A percentile compares a stretch with the other conserved stretches of the same genome.
phyloP scores from a whole-genome alignment of 2,113 vertebrate species.

The Dolichotis patagonum region DNA sequence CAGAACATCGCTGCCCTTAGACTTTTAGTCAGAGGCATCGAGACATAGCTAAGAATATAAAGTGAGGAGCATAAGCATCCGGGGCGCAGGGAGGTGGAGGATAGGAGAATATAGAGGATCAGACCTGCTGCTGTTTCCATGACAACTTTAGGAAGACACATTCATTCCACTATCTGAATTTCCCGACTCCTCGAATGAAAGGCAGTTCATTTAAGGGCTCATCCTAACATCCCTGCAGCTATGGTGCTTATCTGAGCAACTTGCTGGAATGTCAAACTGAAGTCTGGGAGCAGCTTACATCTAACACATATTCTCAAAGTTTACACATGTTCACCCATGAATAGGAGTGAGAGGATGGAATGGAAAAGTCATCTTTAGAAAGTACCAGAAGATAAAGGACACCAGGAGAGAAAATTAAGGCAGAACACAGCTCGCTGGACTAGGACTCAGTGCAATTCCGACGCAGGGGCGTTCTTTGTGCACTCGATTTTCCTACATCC shows the following conservation, averaged over 20 bases:
- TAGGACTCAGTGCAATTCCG: neutral
- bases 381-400: neutral
- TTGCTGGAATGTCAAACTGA: constrained; percentile 15
- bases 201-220: neutral
- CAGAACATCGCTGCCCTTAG: neutral
- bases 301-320: neutral
- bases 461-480: neutral
- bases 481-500: neutral
- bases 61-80: neutral
- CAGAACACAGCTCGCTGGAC: neutral
- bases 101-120: neutral
- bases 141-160: neutral
- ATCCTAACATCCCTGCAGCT: neutral
- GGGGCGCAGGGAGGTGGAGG: neutral
- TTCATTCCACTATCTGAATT: neutral
- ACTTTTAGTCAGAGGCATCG: neutral
- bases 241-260: neutral
- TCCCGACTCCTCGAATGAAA: constrained; percentile 1
- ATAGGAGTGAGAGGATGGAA: neutral
- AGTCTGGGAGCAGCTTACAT: neutral
- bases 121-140: neutral
- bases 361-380: neutral
- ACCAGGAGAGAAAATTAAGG: neutral
- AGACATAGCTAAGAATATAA: neutral
- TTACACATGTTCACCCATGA: neutral